A percentile compares a stretch with the other conserved stretches of the same genome.
Evolutionary conservation across 2,797 vertebrate genomes (phyloP).

Genomic region (Falco concolor): DNA sequence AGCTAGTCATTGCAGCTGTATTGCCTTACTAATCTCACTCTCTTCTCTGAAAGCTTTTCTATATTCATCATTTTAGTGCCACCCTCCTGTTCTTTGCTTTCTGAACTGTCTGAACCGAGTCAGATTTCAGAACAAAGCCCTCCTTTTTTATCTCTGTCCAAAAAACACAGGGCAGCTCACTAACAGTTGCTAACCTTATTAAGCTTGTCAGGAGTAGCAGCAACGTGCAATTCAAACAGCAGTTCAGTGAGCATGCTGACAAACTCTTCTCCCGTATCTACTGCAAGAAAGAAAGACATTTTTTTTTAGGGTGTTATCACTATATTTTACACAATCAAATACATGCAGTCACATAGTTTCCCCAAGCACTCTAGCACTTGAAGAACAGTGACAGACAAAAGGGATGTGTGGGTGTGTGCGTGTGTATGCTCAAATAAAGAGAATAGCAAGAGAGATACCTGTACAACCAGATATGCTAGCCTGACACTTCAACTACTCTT

Average conservation of each 20-base stretch:
- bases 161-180: background rate
- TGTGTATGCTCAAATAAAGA: background rate
- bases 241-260: conserved; percentile 90
- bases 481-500: background rate
- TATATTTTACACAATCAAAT: background rate
- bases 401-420: background rate
- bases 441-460: background rate
- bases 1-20: background rate
- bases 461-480: background rate
- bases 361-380: background rate
- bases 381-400: background rate
- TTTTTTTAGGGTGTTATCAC: background rate
- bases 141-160: background rate
- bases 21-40: background rate
- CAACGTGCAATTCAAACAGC: conserved; percentile 93
- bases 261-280: conserved; percentile 86
- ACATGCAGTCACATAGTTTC: background rate
- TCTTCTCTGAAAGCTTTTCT: background rate
- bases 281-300: conserved; percentile 38
- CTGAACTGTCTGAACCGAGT: background rate
- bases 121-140: background rate
- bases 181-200: conserved; percentile 83
- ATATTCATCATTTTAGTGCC: background rate
- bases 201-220: conserved; percentile 96
- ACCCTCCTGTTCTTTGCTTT: background rate